Evolutionary conservation across 2,888 invertebrate species (phyloP), one percentile per base, ranked within the genome.

Genomic region (Oscheius sp.): DNA sequence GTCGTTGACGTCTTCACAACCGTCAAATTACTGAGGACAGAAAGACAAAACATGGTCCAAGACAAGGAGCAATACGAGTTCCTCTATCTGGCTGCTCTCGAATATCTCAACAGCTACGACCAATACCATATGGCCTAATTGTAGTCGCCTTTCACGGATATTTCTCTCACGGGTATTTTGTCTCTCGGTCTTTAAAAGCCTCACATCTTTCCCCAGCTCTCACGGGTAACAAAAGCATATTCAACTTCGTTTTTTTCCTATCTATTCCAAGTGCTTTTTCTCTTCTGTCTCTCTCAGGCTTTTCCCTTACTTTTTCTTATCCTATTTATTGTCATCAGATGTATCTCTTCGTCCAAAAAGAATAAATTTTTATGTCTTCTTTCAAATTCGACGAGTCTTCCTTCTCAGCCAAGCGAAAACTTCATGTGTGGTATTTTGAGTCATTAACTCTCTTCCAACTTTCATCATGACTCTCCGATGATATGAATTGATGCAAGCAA

Each of bases 1-100:
- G 95, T 96, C 6, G 93, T 98, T 15, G 98, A 99, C 90, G 93
- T 98, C 87, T 99, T 97, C 92, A 97, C 97, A 89, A 96, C 96
- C 76, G 80, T 96, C 74, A 92, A 97, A 89, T 95, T 96, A 89
- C 90, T 99, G 83, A 92, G 98, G 87, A 96, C 97, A 77, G 97
- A 98, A 89, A 91, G 98, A 83, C 96, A 96, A 74, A 96, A 96
- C 82, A 98, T 99, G 97, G 96, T 99, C 83, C 97, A 98, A 89
- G 96, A 97, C 80, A 96, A 96, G 87, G 96, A 98, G 90, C 97
- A 99, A 89, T 98, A 98, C 89, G 95, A 97, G 89, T 99, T 99
- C 90, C 96, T 97, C 90, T 98, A 99, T 90, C 92, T 95, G 84
- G 96, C 98, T 73, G 96, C 96, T 83, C 91, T 97, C 88, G 98